Base-by-base conservation (phyloP, 1,140 invertebrate genomes). In the Cecropterus lyciades region DNA sequence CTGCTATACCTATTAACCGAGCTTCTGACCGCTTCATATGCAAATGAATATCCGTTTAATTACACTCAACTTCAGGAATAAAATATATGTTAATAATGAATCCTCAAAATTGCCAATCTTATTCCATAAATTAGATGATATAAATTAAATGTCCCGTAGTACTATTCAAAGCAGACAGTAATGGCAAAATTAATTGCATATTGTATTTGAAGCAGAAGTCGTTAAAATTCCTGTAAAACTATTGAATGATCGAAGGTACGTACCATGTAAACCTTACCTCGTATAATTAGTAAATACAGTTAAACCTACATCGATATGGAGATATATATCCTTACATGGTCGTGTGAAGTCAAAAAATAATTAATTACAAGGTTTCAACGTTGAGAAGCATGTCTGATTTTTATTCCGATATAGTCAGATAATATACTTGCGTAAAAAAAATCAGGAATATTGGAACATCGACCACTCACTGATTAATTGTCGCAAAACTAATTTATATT, bases 1-100 rank as follows among this genome's bases (percentile, higher is more conserved):
- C 63, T 70, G 69, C 71, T 69, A 68, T 73, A 71, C 68, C 60
- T 67, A 77, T 79, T 74, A 72, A 68, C 64, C 69, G 57, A 69
- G 72, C 73, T 72, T 71, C 55, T 69, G 67, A 70, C 70, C 65
- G 56, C 67, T 68, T 65, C 51, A 56, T 75, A 85, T 86, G 73
- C 74, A 82, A 80, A 88, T 85, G 82, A 75, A 78, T 77, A 78
- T 77, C 63, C 66, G 75, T 75, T 77, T 87, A 80, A 87, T 88
- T 86, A 78, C 37, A 40, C 72, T 59, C 65, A 59, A 67, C 70
- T 70, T 70, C 43, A 68, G 64, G 73, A 71, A 76, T 72, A 67
- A 60, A 30, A 40, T 40, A 71, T 70, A 43, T 33, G 9, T 1
- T 52, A 66, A 60, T 56, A 48, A 46, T 24, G 5, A 40, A 20